A percentile compares a stretch with the other conserved stretches of the same genome.
Evolutionary conservation across 2,888 invertebrate species (phyloP).

Genomic region (Dascillus cervinus): DNA sequence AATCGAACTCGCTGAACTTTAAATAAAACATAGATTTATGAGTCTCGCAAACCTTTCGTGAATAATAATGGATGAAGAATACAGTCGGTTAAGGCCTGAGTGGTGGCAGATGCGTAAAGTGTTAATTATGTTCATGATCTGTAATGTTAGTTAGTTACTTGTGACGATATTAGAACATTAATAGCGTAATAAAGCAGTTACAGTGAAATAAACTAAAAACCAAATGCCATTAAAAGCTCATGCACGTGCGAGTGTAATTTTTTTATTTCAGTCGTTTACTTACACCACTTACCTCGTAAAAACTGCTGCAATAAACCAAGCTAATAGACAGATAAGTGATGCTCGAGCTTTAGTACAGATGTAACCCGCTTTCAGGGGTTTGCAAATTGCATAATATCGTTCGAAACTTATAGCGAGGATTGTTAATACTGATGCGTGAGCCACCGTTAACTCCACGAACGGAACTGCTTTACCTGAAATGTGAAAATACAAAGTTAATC

Average conservation of each 20-base stretch:
- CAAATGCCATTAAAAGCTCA: constrained; percentile 12
- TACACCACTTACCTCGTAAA: constrained; percentile 67
- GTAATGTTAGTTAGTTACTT: too few relatives aligned
- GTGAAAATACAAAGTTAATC: too few relatives aligned
- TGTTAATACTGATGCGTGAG: constrained; percentile 86
- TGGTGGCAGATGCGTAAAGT: too few relatives aligned
- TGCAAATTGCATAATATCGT: constrained; percentile 79
- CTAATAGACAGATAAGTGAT: constrained; percentile 69
- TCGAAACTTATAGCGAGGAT: constrained; percentile 92
- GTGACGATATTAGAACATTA: too few relatives aligned
- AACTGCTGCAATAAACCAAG: constrained; percentile 77
- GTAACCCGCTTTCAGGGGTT: constrained; percentile 82
- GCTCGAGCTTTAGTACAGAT: constrained; percentile 83
- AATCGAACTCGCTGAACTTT: too few relatives aligned
- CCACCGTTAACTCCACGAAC: constrained; percentile 85
- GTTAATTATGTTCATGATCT: too few relatives aligned
- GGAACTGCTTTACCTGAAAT: constrained; percentile 84
- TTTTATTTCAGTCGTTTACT: constrained; percentile 2
- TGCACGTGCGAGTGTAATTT: constrained; percentile 10
- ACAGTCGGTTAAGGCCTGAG: too few relatives aligned
- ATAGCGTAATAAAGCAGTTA: neutral
- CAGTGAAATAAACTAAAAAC: constrained; percentile 13
- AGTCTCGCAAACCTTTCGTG: too few relatives aligned
- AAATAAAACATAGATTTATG: too few relatives aligned
- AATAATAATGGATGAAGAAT: too few relatives aligned